A percentile compares a stretch with the other conserved stretches of the same genome.
These are phyloP conservation scores for Myathropa florea DNA, from an alignment of 2,888 invertebrate species.

Conservation along the genomic window DNA sequence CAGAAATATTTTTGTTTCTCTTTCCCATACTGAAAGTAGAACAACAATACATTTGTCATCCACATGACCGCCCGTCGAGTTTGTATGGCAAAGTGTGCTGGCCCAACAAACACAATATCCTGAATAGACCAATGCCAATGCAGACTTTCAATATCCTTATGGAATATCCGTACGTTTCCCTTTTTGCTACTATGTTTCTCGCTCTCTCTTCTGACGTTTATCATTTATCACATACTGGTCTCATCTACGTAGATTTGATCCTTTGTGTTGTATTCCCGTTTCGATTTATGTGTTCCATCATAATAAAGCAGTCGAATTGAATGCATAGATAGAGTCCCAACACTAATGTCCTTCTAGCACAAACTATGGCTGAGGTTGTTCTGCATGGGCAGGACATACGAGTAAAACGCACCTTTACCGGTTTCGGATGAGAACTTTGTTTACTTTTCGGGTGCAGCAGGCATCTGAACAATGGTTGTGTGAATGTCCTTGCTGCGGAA, in stretches of 20 bases:
- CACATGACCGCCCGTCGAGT: slow-evolving; percentile 47
- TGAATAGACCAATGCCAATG: slow-evolving; percentile 37
- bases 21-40: slow-evolving; percentile 6
- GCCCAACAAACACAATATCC: slow-evolving; percentile 46
- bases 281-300: slow-evolving; percentile 50
- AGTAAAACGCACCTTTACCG: slow-evolving; percentile 14
- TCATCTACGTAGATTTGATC: slow-evolving; percentile 50
- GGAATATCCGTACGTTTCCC: slow-evolving; percentile 29
- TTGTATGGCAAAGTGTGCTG: slow-evolving; percentile 45
- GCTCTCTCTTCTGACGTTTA: slow-evolving; percentile 32
- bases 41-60: slow-evolving; percentile 56
- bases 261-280: slow-evolving; percentile 36
- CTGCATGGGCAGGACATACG: slow-evolving; percentile 27
- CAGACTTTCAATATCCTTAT: slow-evolving; percentile 47
- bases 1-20: slow-evolving; percentile 22
- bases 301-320: background rate
- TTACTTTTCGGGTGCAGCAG: slow-evolving; percentile 50
- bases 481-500: slow-evolving; percentile 52
- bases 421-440: slow-evolving; percentile 35
- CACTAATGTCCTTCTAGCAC: slow-evolving; percentile 55
- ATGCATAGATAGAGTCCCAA: slow-evolving; percentile 11
- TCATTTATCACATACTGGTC: slow-evolving; percentile 67
- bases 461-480: slow-evolving; percentile 44
- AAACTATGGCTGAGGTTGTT: slow-evolving; percentile 52
- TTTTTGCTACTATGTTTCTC: slow-evolving; percentile 23